phyloP scores from a whole-genome alignment of 2,797 vertebrate species.

The Synaphobranchus kaupii region DNA sequence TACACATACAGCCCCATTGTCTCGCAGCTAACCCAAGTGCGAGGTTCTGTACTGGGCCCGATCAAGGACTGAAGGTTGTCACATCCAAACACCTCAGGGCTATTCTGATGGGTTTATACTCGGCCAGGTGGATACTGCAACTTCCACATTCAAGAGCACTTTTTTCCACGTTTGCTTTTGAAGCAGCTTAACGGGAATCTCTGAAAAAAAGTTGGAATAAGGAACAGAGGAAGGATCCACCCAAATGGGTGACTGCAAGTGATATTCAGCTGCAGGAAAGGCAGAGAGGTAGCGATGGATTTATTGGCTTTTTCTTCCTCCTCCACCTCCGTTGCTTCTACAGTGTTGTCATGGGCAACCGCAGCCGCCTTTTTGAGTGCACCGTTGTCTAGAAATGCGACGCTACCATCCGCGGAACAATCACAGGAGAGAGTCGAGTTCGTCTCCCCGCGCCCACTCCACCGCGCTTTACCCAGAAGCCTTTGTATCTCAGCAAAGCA shows the following conservation, averaged over 20 bases:
- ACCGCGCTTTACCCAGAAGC: background rate
- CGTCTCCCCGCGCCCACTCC: background rate
- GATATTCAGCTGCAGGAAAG: background rate
- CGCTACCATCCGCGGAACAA: background rate
- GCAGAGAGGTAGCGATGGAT: constrained; percentile 16
- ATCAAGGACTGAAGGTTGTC: too few species aligned
- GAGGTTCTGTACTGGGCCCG: too few species aligned
- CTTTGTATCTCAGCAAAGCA: background rate
- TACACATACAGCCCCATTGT: too few species aligned
- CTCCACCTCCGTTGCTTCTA: background rate
- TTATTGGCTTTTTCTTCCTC: background rate
- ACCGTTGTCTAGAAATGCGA: background rate
- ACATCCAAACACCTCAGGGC: background rate
- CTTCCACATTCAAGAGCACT: background rate
- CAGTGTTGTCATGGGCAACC: constrained; percentile 48
- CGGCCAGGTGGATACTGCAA: background rate
- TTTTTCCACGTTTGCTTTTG: background rate
- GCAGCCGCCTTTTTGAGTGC: background rate
- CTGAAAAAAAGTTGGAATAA: background rate
- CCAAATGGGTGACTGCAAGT: background rate
- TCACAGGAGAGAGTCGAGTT: background rate
- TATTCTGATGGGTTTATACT: background rate
- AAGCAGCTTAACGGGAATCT: background rate
- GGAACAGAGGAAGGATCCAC: background rate
- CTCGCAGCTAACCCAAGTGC: too few species aligned